Conservation (phyloP, 1,140 invertebrate species). For the Brachionus angularis region DNA sequence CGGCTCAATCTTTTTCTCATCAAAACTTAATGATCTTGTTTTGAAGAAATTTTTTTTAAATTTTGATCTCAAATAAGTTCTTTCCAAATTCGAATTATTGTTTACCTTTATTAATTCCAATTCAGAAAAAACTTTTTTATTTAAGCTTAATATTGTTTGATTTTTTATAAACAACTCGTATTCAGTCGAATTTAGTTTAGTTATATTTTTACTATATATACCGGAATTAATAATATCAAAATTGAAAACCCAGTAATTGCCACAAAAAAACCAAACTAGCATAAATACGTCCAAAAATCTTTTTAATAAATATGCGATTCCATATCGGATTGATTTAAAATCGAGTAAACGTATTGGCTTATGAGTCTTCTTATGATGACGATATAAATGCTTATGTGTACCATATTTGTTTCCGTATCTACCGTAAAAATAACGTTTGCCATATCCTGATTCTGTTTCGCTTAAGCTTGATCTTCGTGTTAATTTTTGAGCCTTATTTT, state of each 20-base stretch:
- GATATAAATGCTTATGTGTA: slow-evolving; percentile 17
- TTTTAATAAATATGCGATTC: background rate
- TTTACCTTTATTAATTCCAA: no score
- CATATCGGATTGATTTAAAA: background rate
- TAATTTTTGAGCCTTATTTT: background rate
- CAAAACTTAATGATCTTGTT: background rate
- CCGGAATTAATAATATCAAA: background rate
- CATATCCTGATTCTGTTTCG: no score
- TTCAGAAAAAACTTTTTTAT: no score
- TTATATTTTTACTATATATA: background rate
- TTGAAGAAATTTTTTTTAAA: background rate
- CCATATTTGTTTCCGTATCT: background rate
- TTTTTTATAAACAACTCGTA: no score
- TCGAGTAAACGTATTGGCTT: slow-evolving; percentile 16
- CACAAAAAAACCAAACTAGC: slow-evolving; percentile 20
- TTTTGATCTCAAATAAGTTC: no score
- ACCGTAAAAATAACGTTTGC: slow-evolving; percentile 18
- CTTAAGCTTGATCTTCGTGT: background rate
- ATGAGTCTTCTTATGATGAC: slow-evolving; percentile 21
- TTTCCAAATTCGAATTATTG: no score
- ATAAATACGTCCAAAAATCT: background rate
- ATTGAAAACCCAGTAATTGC: slow-evolving; percentile 31
- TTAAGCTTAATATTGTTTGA: no score
- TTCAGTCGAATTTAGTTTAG: no score
- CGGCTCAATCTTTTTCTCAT: background rate